Evolutionary conservation across 2,888 invertebrate species (phyloP).

Genomic region (Drosophila leonis): DNA sequence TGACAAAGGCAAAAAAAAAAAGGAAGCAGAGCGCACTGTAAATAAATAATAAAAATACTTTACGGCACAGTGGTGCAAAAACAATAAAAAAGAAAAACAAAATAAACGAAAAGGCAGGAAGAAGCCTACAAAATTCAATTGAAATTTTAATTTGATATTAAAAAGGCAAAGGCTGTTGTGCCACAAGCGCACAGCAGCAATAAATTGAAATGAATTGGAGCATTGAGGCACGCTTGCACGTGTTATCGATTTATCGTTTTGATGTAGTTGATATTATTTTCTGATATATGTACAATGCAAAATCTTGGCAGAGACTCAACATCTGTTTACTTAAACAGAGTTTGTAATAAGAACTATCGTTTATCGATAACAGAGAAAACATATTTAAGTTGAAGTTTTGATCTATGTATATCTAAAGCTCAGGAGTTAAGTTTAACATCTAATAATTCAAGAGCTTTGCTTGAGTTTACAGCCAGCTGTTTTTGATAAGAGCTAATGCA

Average conservation of each 20-base stretch:
- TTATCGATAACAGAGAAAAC: neutral
- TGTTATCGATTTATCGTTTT: slow-evolving; percentile 13
- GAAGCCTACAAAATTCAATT: neutral
- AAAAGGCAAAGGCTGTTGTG: neutral
- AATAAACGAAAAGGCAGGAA: neutral
- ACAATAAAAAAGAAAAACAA: slow-evolving; percentile 1
- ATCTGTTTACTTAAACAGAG: no score
- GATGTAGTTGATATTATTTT: neutral
- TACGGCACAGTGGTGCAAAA: slow-evolving; percentile 28
- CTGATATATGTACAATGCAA: neutral
- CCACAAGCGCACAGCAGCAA: neutral
- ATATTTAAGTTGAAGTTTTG: no score
- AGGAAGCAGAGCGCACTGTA: slow-evolving; percentile 17
- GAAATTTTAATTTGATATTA: slow-evolving; percentile 3
- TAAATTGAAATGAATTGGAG: neutral
- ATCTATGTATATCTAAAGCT: neutral
- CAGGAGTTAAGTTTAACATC: neutral
- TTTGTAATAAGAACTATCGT: neutral
- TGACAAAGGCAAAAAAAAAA: slow-evolving; percentile 43
- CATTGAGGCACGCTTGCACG: neutral
- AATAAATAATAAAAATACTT: slow-evolving; percentile 39
- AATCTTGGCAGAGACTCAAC: neutral
- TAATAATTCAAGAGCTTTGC: neutral
- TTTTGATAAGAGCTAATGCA: neutral
- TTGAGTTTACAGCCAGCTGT: neutral